Evolutionary conservation across 2,888 invertebrate species (phyloP), one percentile per base, ranked within the genome.

Genomic region (Chloroclysta siterata): DNA sequence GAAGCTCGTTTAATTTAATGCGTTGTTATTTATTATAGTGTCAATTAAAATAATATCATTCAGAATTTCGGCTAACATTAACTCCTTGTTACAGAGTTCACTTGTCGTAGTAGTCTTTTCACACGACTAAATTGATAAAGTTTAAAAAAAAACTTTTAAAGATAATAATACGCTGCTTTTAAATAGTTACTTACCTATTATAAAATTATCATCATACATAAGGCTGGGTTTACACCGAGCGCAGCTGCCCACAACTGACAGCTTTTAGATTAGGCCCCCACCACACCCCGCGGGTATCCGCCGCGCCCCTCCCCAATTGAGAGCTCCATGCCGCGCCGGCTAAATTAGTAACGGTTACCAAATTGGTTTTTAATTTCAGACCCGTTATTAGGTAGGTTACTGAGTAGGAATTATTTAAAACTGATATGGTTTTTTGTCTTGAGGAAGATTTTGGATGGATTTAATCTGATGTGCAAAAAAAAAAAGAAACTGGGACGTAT

Each of bases 341-440:
- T 87, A 89, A 90, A 92, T 92, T 90, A 91, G 90, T 90, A 88
- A 90, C 87, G 89, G 90, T 89, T 88, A 88, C 87, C 82, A 90
- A 93, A 93, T 93, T 88, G 89, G 87, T 89, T 90, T 92, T 90
- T 91, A 91, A 92, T 92, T 91, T 89, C 84, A 73, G 81, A 78
- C 80, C 79, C 79, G 85, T 89, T 90, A 88, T 88, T 89, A 87
- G 84, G 82, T 82, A 33, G 51, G 22, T 55, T 36, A n/a, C 55
- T 56, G 81, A 80, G 78, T 81, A 79, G 52, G 54, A 39, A 65
- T 57, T 65, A 66, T 67, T 82, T 82, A 71, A 72, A 75, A 66
- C 74, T 75, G 74, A 76, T 73, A 62, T 65, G 66, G 66, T 76
- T 80, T 81, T 80, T 76, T 64, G 66, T 65, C 42, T 51, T 53